phyloP scores from a whole-genome alignment of 2,888 invertebrate genomes.

The Bellardia pandia region DNA sequence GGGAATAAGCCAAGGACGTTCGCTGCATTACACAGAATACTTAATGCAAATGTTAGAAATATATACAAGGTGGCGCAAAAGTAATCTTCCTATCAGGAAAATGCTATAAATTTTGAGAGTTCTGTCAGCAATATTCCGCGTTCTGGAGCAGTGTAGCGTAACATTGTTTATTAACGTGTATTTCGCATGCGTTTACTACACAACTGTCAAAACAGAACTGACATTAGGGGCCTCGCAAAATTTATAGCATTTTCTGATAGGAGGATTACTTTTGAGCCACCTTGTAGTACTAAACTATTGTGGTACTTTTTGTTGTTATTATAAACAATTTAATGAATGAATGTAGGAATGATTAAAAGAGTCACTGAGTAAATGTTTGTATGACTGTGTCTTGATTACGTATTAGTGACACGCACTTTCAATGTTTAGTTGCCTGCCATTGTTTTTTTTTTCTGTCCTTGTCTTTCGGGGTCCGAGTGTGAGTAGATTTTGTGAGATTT shows the following conservation, averaged over 20 bases:
- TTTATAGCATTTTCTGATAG: too few species aligned
- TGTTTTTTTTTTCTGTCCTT: neutral
- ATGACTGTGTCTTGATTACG: slow-evolving; percentile 42
- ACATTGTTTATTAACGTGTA: too few species aligned
- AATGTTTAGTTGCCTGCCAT: neutral
- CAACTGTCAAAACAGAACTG: too few species aligned
- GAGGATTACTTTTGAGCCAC: too few species aligned
- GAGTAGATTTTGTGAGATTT: neutral
- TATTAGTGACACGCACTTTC: slow-evolving; percentile 62
- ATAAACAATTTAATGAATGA: slow-evolving; percentile 5
- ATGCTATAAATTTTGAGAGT: too few species aligned
- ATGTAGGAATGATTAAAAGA: neutral
- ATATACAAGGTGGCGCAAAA: too few species aligned
- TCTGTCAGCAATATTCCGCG: too few species aligned
- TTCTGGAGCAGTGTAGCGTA: too few species aligned
- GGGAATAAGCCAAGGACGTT: slow-evolving; percentile 33
- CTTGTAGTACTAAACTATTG: neutral
- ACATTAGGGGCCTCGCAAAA: too few species aligned
- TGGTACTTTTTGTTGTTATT: too few species aligned
- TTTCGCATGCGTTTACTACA: too few species aligned
- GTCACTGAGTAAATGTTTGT: neutral
- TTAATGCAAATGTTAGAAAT: neutral
- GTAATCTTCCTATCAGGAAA: too few species aligned
- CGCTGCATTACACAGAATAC: neutral
- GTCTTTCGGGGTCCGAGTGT: neutral